Conservation (phyloP, 2,797 vertebrate genomes). For the Nasua narica region DNA sequence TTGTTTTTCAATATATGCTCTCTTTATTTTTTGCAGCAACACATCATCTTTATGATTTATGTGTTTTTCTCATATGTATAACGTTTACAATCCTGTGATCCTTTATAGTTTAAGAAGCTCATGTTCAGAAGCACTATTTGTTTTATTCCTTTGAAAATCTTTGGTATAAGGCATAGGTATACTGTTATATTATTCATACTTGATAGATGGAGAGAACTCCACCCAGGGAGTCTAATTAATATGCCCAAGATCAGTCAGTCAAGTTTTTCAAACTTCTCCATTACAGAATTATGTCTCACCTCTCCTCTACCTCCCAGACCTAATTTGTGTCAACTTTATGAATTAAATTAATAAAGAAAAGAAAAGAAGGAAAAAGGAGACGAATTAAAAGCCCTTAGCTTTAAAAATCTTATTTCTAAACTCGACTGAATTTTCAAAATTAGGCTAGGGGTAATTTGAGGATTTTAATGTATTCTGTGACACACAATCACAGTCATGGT, state of each 20-base stretch:
- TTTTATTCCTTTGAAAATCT: neutral
- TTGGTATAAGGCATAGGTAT: neutral
- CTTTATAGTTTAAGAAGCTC: neutral
- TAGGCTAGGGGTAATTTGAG: neutral
- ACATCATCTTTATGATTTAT: neutral
- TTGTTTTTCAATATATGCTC: neutral
- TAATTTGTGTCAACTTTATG: neutral
- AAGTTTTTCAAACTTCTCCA: neutral
- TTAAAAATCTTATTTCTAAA: neutral
- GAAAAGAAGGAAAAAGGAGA: neutral
- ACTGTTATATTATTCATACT: neutral
- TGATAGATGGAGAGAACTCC: neutral
- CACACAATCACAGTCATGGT: neutral
- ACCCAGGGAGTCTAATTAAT: slow-evolving; percentile 11
- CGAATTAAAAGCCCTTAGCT: neutral
- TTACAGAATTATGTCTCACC: neutral
- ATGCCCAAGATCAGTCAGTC: neutral
- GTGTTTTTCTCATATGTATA: neutral
- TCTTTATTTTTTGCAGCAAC: neutral
- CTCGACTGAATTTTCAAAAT: neutral
- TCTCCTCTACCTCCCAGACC: neutral
- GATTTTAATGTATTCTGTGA: neutral
- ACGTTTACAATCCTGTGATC: neutral
- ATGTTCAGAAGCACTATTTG: neutral
- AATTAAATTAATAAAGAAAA: neutral